Percentiles rank a stretch among this genome's conserved stretches.
Evolutionary conservation across 2,888 invertebrate species (phyloP).

Genomic region (Thalpophila matura): DNA sequence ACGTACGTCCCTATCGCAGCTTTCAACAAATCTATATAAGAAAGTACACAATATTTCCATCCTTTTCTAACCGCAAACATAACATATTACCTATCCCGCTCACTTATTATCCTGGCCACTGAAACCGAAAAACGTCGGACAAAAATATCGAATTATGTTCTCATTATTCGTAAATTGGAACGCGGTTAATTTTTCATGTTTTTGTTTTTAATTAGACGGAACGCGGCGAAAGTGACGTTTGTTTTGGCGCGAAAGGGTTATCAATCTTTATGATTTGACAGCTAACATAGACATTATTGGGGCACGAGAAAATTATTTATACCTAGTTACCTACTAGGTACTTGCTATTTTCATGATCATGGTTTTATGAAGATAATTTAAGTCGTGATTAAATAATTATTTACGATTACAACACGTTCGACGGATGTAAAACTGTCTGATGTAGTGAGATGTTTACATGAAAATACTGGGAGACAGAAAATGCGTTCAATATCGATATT

Average conservation of each 20-base stretch:
- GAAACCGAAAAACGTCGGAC: constrained; percentile 70
- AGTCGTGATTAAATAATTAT: constrained; percentile 32
- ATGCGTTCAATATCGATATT: constrained; percentile 32
- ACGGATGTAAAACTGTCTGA: constrained; percentile 46
- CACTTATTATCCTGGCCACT: constrained; percentile 76
- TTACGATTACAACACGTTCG: constrained; percentile 30
- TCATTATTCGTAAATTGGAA: constrained; percentile 72
- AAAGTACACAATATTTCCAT: constrained; percentile 77
- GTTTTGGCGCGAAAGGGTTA: constrained; percentile 62
- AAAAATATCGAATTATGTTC: constrained; percentile 74
- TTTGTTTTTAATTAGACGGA: constrained; percentile 55
- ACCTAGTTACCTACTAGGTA: constrained; percentile 2
- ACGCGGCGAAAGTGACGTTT: constrained; percentile 53
- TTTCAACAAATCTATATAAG: constrained; percentile 88
- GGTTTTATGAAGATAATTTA: constrained; percentile 24
- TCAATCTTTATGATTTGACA: constrained; percentile 55
- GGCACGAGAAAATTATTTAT: constrained; percentile 27
- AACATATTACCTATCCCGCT: constrained; percentile 66
- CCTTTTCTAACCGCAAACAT: constrained; percentile 65
- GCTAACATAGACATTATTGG: constrained; percentile 40
- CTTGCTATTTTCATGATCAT: constrained; percentile 24
- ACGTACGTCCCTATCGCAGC: constrained; percentile 69
- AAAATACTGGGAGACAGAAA: constrained; percentile 27
- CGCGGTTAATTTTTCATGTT: constrained; percentile 59
- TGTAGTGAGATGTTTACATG: constrained; percentile 37